phyloP scores from a whole-genome alignment of 2,888 invertebrate genomes.

The Aleiodes leptofemur region DNA sequence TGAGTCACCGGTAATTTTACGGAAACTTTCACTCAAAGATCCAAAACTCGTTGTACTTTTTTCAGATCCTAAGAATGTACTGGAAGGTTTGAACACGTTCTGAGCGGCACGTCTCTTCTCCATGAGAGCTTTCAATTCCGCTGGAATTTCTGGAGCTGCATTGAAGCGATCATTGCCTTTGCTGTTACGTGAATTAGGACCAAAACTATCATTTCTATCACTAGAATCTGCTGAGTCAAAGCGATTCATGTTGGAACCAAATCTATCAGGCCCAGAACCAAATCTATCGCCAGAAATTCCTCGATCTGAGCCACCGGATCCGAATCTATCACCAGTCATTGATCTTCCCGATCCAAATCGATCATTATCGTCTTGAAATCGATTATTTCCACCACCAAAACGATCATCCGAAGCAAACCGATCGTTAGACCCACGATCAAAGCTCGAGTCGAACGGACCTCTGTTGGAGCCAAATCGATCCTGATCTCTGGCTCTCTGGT shows the following conservation, averaged over 20 bases:
- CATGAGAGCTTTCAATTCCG: conserved; percentile 72
- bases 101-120: conserved; percentile 69
- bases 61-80: conserved; percentile 62
- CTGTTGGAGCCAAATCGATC: conserved; percentile 49
- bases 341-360: conserved; percentile 54
- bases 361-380: conserved; percentile 50
- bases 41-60: conserved; percentile 59
- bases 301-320: conserved; percentile 37
- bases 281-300: conserved; percentile 46
- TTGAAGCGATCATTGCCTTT: conserved; percentile 60
- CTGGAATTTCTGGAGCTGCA: conserved; percentile 61
- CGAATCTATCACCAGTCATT: conserved; percentile 43
- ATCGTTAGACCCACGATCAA: conserved; percentile 38
- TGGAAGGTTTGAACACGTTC: conserved; percentile 70
- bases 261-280: conserved; percentile 49
- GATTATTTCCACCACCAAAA: conserved; percentile 49
- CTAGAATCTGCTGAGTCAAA: conserved; percentile 56
- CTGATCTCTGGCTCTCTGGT: conserved; percentile 48
- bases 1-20: conserved; percentile 68
- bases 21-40: conserved; percentile 71
- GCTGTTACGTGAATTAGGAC: conserved; percentile 54
- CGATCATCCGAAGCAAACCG: conserved; percentile 47
- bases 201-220: conserved; percentile 58
- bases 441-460: conserved; percentile 20
- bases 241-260: conserved; percentile 52